These are phyloP conservation scores for Triplophysa yarkandensis DNA, from an alignment of 2,797 vertebrate genomes.

Conservation along the genomic window DNA sequence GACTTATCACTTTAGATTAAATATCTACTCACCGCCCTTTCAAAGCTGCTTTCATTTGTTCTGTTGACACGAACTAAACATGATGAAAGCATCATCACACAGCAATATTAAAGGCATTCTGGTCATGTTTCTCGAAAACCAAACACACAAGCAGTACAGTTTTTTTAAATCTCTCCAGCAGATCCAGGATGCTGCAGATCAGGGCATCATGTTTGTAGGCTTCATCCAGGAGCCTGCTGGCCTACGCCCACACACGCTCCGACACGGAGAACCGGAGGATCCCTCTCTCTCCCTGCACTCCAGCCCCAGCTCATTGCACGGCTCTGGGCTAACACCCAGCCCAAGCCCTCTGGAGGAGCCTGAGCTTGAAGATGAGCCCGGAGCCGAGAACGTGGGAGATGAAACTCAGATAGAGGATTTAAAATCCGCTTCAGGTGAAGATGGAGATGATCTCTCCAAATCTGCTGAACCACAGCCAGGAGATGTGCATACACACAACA, in stretches of 20 bases:
- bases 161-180: conserved; percentile 68
- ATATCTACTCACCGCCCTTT: background rate
- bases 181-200: conserved; percentile 94
- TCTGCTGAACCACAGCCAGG: conserved; percentile 61
- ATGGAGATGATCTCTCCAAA: conserved; percentile 51
- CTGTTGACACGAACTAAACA: background rate
- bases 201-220: conserved; percentile 90
- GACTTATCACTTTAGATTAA: no score
- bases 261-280: conserved; percentile 68
- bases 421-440: conserved; percentile 47
- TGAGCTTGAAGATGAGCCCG: conserved; percentile 41
- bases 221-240: conserved; percentile 86
- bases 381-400: conserved; percentile 40
- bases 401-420: conserved; percentile 11
- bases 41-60: background rate
- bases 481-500: conserved; percentile 67
- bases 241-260: conserved; percentile 67
- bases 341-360: conserved; percentile 65
- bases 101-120: background rate
- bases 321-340: conserved; percentile 71
- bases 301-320: conserved; percentile 78
- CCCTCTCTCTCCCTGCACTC: conserved; percentile 79
- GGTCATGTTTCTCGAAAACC: background rate
- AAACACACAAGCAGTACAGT: background rate
- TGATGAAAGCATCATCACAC: background rate